Conservation (phyloP, 2,113 vertebrate species). For the Tenrec ecaudatus region DNA sequence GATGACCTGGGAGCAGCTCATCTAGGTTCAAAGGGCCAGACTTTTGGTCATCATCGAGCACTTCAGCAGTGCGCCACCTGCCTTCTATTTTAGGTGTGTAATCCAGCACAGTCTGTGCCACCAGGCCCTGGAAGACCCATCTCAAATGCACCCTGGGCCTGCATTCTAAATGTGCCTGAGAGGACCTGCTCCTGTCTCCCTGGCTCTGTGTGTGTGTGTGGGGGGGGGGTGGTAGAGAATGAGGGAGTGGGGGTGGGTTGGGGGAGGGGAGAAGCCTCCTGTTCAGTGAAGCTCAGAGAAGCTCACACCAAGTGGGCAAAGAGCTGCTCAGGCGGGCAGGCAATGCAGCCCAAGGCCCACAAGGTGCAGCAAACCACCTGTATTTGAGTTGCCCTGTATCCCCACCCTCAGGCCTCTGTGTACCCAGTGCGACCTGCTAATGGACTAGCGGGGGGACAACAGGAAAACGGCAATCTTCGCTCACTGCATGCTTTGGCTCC, state of each 20-base stretch:
- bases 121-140: background rate
- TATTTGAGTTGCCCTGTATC: slow-evolving; percentile 5
- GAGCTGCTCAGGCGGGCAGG: background rate
- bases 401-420: slow-evolving; percentile 4
- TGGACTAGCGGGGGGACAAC: background rate
- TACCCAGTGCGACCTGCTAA: background rate
- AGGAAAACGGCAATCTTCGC: slow-evolving; percentile 2
- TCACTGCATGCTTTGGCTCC: background rate
- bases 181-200: background rate
- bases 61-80: background rate
- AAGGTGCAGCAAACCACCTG: background rate
- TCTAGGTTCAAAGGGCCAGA: no score
- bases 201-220: no score
- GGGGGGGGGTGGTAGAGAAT: no score
- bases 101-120: background rate
- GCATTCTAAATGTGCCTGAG: background rate
- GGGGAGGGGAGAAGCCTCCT: no score
- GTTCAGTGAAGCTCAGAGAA: background rate
- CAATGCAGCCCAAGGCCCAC: background rate
- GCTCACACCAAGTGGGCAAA: background rate
- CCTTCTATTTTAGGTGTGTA: background rate
- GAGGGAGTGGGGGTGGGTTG: no score
- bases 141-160: background rate
- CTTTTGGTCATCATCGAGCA: background rate
- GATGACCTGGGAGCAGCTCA: no score